phyloP scores from a whole-genome alignment of 2,888 invertebrate species.

The Hirtodrosophila duncani region DNA sequence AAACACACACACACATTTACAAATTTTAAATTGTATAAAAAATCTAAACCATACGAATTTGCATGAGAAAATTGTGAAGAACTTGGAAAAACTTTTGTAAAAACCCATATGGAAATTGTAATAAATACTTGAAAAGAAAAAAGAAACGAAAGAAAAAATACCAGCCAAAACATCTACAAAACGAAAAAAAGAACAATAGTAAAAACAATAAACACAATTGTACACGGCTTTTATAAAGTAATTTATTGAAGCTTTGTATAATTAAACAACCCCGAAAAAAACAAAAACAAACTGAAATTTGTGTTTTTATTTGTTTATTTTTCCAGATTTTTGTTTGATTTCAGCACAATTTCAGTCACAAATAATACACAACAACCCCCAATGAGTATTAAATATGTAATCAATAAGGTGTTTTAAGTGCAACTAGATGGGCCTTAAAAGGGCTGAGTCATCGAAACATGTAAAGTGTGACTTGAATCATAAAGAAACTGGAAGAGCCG shows the following conservation, averaged over 20 bases:
- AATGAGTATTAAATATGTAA: too few relatives aligned
- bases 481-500: too few relatives aligned
- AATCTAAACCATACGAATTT: constrained; percentile 22
- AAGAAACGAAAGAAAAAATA: constrained; percentile 23
- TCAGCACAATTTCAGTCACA: constrained; percentile 1
- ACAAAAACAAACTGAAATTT: constrained; percentile 44
- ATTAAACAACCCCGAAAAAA: constrained; percentile 48
- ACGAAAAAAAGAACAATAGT: constrained; percentile 56
- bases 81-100: constrained; percentile 50
- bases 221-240: constrained; percentile 64
- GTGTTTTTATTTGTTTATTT: constrained; percentile 61
- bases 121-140: constrained; percentile 42
- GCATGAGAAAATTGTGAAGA: constrained; percentile 28
- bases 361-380: too few relatives aligned
- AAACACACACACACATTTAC: constrained; percentile 22
- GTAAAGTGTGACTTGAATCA: too few relatives aligned
- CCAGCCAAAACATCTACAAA: constrained; percentile 34
- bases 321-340: constrained; percentile 23
- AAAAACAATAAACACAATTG: constrained; percentile 56
- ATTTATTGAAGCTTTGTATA: constrained; percentile 68
- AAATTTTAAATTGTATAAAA: constrained; percentile 37
- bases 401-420: too few relatives aligned
- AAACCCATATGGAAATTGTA: constrained; percentile 36
- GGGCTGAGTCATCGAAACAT: too few relatives aligned
- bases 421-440: too few relatives aligned